These are phyloP conservation scores for Cataglyphis altisquamis DNA, from an alignment of 2,888 invertebrate species.

Conservation along the genomic window DNA sequence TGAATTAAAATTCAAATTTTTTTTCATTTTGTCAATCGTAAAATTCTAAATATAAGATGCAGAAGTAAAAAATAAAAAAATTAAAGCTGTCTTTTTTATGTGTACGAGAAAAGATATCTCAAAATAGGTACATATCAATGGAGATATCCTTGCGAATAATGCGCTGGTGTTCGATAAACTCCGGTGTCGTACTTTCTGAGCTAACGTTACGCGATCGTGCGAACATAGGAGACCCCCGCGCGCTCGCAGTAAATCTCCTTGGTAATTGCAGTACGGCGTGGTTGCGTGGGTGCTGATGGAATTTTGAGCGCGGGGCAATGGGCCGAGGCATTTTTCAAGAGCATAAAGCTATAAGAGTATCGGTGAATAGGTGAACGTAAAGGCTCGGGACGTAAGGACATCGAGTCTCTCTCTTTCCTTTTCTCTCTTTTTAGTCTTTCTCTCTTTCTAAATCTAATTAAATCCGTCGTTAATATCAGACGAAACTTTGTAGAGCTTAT, in stretches of 20 bases:
- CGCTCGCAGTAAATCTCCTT: constrained; percentile 67
- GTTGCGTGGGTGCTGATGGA: constrained; percentile 74
- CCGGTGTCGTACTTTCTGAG: constrained; percentile 6
- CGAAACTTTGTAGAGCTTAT: neutral
- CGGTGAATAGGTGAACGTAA: neutral
- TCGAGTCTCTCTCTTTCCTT: neutral
- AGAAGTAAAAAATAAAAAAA: neutral
- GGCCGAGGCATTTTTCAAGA: constrained; percentile 35
- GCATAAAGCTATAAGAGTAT: neutral
- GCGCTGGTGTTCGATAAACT: constrained; percentile 25
- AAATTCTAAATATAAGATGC: neutral
- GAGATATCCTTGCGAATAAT: constrained; percentile 9
- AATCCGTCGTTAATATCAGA: neutral
- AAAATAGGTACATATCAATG: neutral
- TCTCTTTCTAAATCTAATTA: neutral
- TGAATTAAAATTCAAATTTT: too few relatives aligned
- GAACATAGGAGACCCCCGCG: constrained; percentile 13
- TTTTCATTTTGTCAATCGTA: neutral
- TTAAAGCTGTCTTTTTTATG: neutral
- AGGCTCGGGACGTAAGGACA: too few relatives aligned
- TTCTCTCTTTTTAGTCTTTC: neutral
- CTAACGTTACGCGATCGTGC: constrained; percentile 23
- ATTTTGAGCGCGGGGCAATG: constrained; percentile 69
- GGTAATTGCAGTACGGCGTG: constrained; percentile 67
- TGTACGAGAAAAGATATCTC: neutral